Evolutionary conservation across 2,797 vertebrate genomes (phyloP), one percentile per base, ranked within the genome.

Genomic region (Enoplosus armatus): DNA sequence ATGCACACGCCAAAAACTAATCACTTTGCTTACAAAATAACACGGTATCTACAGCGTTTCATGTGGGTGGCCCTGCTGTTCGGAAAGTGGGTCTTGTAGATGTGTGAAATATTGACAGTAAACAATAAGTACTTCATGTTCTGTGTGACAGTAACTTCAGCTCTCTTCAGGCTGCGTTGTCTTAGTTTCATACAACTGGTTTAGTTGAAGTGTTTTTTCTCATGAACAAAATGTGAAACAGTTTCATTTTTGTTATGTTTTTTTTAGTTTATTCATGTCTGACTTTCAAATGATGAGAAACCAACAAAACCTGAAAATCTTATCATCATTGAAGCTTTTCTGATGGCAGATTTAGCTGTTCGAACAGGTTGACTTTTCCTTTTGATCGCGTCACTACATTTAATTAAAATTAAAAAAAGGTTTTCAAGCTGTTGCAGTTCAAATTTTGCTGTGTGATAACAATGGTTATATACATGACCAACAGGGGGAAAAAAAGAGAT

Each of bases 81-180:
- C 6, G 1, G 10, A 47, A 41, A 70, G 50, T 14, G 35, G 37
- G 70, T 77, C 15, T 48, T 45, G 41, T 62, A 11, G 26, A 62
- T 15, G 62, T 80, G 69, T 74, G 47, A 69, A 69, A 68, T 67
- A 81, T 50, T 62, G 27, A 55, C 69, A 61, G 58, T 74, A 66
- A 74, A 62, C 53, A 66, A n/a, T 18, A 33, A 75, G 24, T 45
- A 47, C 50, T 61, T 56, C 15, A 35, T 59, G 41, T 51, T 27
- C 10, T n/a, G 55, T 39, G 39, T 35, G 22, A 50, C 45, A 22
- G 41, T 2, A 61, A 18, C 16, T 58, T 58, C 27, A 11, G 39
- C 6, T 45, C 8, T 33, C 12, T 45, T 43, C 43, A 58, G 14
- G 20, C 24, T 51, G 10, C 26, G n/a, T 24, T 20, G 10, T 45